phyloP scores from a whole-genome alignment of 2,888 invertebrate genomes.

The Pteria penguin region DNA sequence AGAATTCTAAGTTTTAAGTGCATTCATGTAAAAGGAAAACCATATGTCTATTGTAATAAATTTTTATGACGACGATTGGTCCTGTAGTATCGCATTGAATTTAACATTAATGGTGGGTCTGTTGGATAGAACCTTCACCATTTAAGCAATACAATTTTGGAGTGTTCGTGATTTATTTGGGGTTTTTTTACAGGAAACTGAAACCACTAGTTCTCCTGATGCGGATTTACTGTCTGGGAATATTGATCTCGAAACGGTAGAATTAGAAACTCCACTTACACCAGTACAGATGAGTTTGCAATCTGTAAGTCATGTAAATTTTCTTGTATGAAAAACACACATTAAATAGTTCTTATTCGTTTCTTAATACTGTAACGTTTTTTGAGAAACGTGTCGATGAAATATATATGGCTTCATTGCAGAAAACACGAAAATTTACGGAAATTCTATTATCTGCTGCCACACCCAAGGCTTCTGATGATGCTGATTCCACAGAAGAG shows the following conservation, averaged over 20 bases:
- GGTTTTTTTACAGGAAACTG: background rate
- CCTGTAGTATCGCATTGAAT: too few relatives aligned
- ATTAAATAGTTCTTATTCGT: background rate
- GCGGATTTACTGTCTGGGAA: conserved; percentile 3
- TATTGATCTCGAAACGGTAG: background rate
- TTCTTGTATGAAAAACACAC: background rate
- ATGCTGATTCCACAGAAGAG: conserved; percentile 1
- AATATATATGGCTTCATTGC: background rate
- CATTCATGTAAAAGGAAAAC: too few relatives aligned
- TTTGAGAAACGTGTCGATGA: too few relatives aligned
- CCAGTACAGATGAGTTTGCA: conserved; percentile 3
- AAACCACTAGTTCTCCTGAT: background rate
- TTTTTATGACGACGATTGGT: too few relatives aligned
- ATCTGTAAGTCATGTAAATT: background rate
- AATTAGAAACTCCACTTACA: background rate
- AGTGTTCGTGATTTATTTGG: too few relatives aligned
- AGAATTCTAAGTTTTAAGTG: too few relatives aligned
- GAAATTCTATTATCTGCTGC: background rate
- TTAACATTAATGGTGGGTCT: too few relatives aligned
- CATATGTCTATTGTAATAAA: too few relatives aligned
- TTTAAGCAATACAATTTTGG: too few relatives aligned
- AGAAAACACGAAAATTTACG: conserved; percentile 16
- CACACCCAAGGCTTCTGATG: background rate
- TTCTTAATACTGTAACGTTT: too few relatives aligned
- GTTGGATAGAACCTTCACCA: too few relatives aligned